Evolutionary conservation across 2,113 vertebrate genomes (phyloP).

Genomic region (Amblyopsis rosae): DNA sequence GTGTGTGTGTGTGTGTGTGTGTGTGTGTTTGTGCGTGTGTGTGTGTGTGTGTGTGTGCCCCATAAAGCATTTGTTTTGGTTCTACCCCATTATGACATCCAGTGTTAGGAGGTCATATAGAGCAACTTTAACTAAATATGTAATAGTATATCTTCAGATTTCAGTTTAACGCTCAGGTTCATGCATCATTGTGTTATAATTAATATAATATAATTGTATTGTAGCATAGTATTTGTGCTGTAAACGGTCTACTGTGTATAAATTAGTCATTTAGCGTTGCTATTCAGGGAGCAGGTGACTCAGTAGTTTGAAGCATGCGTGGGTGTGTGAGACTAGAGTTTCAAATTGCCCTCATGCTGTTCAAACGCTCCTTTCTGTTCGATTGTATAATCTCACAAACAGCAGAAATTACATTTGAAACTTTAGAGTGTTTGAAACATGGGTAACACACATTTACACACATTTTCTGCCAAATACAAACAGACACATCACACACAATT

Average conservation of each 20-base stretch:
- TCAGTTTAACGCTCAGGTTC: too few species aligned
- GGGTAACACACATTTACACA: conserved; percentile 20
- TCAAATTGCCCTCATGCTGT: background rate
- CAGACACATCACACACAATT: conserved; percentile 4
- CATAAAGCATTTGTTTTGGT: too few species aligned
- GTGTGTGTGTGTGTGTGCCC: too few species aligned
- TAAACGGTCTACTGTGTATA: background rate
- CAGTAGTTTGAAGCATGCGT: conserved; percentile 17
- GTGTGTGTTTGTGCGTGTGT: too few species aligned
- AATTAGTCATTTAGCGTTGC: conserved; percentile 5
- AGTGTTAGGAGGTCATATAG: too few species aligned
- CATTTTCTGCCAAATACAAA: background rate
- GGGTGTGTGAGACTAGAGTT: conserved; percentile 1
- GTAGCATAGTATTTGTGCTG: conserved; percentile 4
- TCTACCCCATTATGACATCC: too few species aligned
- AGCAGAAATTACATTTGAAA: conserved; percentile 2
- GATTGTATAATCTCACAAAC: background rate
- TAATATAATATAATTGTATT: conserved; percentile 8
- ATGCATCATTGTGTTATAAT: too few species aligned
- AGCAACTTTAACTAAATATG: too few species aligned
- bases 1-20: too few species aligned
- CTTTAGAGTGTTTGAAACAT: conserved; percentile 18
- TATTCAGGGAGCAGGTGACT: background rate
- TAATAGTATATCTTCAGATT: too few species aligned
- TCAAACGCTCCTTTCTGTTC: background rate